Evolutionary conservation across 2,888 invertebrate species (phyloP), one percentile per base, ranked within the genome.

Genomic region (Metacarcinus magister): DNA sequence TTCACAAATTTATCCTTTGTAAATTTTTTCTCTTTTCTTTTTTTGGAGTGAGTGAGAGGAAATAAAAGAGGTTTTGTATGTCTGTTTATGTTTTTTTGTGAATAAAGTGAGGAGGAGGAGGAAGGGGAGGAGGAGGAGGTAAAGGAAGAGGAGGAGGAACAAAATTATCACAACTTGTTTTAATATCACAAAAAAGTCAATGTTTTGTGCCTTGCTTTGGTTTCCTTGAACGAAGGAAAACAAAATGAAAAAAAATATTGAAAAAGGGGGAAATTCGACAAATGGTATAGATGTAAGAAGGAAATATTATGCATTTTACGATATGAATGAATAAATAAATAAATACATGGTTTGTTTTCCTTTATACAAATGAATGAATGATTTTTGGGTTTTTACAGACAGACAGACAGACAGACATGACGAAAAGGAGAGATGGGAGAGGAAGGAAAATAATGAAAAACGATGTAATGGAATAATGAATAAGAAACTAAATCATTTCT

Each of bases 131-230:
- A 23, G 19, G 13, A 75, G 46, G 54, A n/a, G n/a, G n/a, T n/a
- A n/a, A 23, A n/a, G 46, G 46, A 75, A 75, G 82, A 44, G 16
- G 43, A 75, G 44, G 46, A 46, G 46, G 67, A 93, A 39, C 60
- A 93, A 67, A 60, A 93, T 93, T 67, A 93, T 93, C 93, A 93
- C 93, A 93, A 93, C 67, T 32, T 93, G 67, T 67, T 60, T 93
- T 93, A 93, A 60, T 93, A 93, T 93, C 93, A 93, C 93, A 93
- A 93, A 92, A 92, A 93, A 93, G 67, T 93, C 39, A 93, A 67
- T 19, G 93, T 93, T 93, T 93, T 93, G 93, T 93, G 93, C 93
- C 93, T 93, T 32, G 82, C 4, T 82, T 32, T 5, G 32, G 28
- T 82, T 28, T 16, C 82, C 32, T 28, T 32, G 32, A 32, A 8